phyloP scores from a whole-genome alignment of 2,888 invertebrate genomes.

The Mamestra brassicae region DNA sequence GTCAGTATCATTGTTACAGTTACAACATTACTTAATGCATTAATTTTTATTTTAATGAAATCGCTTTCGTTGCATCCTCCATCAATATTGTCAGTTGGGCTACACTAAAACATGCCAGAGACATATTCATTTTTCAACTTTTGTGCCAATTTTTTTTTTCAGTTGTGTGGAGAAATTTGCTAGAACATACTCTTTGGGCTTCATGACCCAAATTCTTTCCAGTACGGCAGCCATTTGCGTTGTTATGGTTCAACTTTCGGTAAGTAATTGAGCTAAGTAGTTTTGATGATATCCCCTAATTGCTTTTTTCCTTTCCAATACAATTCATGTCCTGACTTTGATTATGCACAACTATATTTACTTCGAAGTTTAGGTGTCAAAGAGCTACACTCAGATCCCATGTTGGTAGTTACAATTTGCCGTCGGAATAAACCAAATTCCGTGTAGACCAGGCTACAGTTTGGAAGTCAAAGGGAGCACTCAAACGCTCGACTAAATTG shows the following conservation, averaged over 20 bases:
- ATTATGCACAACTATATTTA: background rate
- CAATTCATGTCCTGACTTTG: background rate
- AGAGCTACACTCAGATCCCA: background rate
- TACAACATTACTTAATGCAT: background rate
- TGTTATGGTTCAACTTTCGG: conserved; percentile 75
- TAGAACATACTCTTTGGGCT: conserved; percentile 83
- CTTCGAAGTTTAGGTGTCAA: background rate
- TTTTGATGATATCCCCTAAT: background rate
- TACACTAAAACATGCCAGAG: no score
- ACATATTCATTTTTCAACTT: no score
- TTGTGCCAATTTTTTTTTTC: background rate
- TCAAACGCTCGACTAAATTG: conserved; percentile 17
- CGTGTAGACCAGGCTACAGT: background rate
- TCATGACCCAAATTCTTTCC: conserved; percentile 87
- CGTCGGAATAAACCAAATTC: conserved; percentile 21
- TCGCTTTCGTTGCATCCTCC: background rate
- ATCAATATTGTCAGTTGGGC: no score
- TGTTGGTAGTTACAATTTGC: conserved; percentile 4
- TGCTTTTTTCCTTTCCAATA: background rate
- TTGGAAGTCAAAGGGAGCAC: conserved; percentile 28
- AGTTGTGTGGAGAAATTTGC: conserved; percentile 18
- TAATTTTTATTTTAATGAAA: background rate
- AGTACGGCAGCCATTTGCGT: conserved; percentile 89
- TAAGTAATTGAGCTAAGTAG: background rate
- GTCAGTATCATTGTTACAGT: conserved; percentile 69